phyloP scores from a whole-genome alignment of 2,797 vertebrate species.

The Micromesistius poutassou region DNA sequence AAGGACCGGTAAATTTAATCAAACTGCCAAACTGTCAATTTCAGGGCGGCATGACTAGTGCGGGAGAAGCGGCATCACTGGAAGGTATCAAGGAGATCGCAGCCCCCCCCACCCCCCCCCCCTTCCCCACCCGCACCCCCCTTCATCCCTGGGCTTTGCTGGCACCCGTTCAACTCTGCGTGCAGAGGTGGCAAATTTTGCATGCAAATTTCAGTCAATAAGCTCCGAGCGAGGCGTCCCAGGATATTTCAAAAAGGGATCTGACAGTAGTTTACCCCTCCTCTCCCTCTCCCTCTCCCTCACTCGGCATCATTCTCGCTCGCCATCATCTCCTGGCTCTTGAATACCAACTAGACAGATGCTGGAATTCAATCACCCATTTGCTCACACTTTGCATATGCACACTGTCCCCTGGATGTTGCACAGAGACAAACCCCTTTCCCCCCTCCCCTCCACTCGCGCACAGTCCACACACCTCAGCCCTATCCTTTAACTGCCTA shows the following conservation, averaged over 20 bases:
- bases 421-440: conserved; percentile 31
- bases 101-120: conserved; percentile 63
- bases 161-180: conserved; percentile 94
- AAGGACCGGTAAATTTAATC: conserved; percentile 99
- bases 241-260: conserved; percentile 96
- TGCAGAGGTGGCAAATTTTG: conserved; percentile 97
- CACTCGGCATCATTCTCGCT: conserved; percentile 68
- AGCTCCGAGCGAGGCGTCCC: conserved; percentile 98
- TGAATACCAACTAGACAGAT: conserved; percentile 99
- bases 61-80: conserved; percentile 95
- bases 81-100: conserved; percentile 92
- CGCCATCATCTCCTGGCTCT: conserved; percentile 70
- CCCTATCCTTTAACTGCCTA: conserved; percentile 54
- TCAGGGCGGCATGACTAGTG: conserved; percentile 88
- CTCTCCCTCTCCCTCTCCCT: conserved; percentile 29
- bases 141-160: conserved; percentile 88
- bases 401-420: conserved; percentile 87
- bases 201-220: conserved; percentile 99
- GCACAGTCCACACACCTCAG: conserved; percentile 28
- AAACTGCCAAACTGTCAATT: conserved; percentile 99
- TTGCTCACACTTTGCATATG: conserved; percentile 94
- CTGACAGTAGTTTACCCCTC: conserved; percentile 87
- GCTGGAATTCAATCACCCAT: conserved; percentile 98
- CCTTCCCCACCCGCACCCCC: conserved; percentile 12
- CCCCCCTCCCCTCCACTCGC: conserved; percentile 37